Evolutionary conservation across 2,888 invertebrate genomes (phyloP).

Genomic region (Zaprionus obscuricornis): DNA sequence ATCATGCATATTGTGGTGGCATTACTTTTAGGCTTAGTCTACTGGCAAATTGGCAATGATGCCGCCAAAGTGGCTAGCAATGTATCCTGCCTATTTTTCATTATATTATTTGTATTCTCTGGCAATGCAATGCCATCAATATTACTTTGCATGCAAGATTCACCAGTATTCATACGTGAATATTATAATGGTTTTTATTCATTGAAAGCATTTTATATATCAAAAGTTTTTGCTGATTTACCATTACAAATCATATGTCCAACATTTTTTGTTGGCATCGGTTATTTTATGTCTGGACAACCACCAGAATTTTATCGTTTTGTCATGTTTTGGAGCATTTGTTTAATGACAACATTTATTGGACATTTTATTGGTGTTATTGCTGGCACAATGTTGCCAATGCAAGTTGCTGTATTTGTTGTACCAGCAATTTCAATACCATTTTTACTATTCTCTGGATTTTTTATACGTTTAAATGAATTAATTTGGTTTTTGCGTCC

Average conservation of each 20-base stretch:
- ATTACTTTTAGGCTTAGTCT: constrained; percentile 91
- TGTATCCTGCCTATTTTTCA: constrained; percentile 94
- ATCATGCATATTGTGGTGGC: constrained; percentile 92
- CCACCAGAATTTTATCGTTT: constrained; percentile 69
- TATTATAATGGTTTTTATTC: constrained; percentile 96
- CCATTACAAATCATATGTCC: constrained; percentile 92
- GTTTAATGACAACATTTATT: constrained; percentile 88
- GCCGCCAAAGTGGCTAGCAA: constrained; percentile 92
- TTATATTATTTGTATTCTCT: constrained; percentile 95
- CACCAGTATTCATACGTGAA: constrained; percentile 90
- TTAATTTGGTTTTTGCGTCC: constrained; percentile 88
- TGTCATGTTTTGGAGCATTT: constrained; percentile 85
- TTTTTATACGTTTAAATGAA: constrained; percentile 90
- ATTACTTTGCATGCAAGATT: constrained; percentile 92
- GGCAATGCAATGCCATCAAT: constrained; percentile 95
- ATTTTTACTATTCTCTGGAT: constrained; percentile 92
- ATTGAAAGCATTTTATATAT: constrained; percentile 90
- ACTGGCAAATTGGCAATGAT: constrained; percentile 92
- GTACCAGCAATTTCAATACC: constrained; percentile 91
- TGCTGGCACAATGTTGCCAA: constrained; percentile 88
- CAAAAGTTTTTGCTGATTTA: constrained; percentile 90
- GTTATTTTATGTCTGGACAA: constrained; percentile 92
- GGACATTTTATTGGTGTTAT: constrained; percentile 91
- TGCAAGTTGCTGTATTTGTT: constrained; percentile 90
- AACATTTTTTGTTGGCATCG: constrained; percentile 88